phyloP scores from a whole-genome alignment of 2,797 vertebrate species.

The Gobionotothen gibberifrons region DNA sequence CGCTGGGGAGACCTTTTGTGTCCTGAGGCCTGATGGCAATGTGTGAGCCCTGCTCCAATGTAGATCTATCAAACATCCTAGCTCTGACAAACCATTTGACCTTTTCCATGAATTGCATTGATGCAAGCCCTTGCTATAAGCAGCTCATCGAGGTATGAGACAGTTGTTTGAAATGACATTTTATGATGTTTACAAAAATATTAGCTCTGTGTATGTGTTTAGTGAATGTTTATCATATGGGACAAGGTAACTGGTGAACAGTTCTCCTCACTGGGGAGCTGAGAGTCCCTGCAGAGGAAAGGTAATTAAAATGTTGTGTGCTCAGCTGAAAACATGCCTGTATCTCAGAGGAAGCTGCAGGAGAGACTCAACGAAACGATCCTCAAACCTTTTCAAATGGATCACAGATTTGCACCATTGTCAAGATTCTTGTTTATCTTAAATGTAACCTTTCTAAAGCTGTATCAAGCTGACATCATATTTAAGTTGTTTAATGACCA shows the following conservation, averaged over 20 bases:
- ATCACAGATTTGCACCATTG: neutral
- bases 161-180: conserved; percentile 36
- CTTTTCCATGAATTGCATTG: neutral
- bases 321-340: conserved; percentile 69
- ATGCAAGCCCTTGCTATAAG: conserved; percentile 24
- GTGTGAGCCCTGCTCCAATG: neutral
- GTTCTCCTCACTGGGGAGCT: conserved; percentile 65
- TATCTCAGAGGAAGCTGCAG: conserved; percentile 47
- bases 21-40: conserved; percentile 2
- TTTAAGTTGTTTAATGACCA: neutral
- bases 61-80: neutral
- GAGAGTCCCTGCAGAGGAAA: conserved; percentile 64
- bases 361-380: conserved; percentile 15
- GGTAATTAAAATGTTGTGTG: conserved; percentile 83
- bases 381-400: neutral
- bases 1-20: conserved; percentile 4
- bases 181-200: conserved; percentile 50
- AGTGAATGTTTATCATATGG: conserved; percentile 66
- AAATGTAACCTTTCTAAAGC: neutral
- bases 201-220: conserved; percentile 39
- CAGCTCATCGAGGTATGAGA: conserved; percentile 5
- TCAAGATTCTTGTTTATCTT: neutral
- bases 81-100: conserved; percentile 19
- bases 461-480: neutral
- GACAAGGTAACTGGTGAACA: conserved; percentile 63